Evolutionary conservation across 2,888 invertebrate species (phyloP), one percentile per base, ranked within the genome.

Genomic region (Eustalomyia histrio): DNA sequence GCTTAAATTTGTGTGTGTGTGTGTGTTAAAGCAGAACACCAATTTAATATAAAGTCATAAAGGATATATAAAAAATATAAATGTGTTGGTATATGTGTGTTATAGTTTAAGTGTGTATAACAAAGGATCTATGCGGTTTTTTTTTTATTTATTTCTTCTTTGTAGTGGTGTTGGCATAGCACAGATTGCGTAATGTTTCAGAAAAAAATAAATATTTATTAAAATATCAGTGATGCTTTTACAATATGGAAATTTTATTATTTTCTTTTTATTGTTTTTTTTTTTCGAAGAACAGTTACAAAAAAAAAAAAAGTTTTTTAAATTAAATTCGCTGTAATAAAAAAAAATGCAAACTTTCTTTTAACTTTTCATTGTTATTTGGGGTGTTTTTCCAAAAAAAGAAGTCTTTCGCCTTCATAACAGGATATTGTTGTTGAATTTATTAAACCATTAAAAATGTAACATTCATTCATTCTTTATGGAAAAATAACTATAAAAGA

Each of bases 381-480:
- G 43, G 43, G 43, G n/a, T 47, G 43, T 47, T n/a, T 47, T 47
- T 47, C 4, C 4, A 1, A 1, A 10, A 12, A 1, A 12, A 39
- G 12, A 3, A 39, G 39, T 39, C 39, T 39, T 39, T 39, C 4
- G 39, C 39, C 39, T n/a, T n/a, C 39, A 47, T n/a, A 47, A 47
- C n/a, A 47, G 43, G n/a, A n/a, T 47, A n/a, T 47, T 14, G 43
- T 47, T 47, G 43, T 47, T 47, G 43, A 47, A 47, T 47, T 47
- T 47, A 47, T 47, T 47, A 47, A 47, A 47, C 43, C 43, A 47
- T 47, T 47, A 47, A 47, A 47, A n/a, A n/a, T n/a, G 43, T 47
- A 47, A 47, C 43, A 47, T 47, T 39, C 52, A 47, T 47, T 39
- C 52, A 53, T 65, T 53, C 17, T 78, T 53, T 61, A 61, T 72